phyloP scores from a whole-genome alignment of 2,888 invertebrate genomes.

The Sinelater perroti region DNA sequence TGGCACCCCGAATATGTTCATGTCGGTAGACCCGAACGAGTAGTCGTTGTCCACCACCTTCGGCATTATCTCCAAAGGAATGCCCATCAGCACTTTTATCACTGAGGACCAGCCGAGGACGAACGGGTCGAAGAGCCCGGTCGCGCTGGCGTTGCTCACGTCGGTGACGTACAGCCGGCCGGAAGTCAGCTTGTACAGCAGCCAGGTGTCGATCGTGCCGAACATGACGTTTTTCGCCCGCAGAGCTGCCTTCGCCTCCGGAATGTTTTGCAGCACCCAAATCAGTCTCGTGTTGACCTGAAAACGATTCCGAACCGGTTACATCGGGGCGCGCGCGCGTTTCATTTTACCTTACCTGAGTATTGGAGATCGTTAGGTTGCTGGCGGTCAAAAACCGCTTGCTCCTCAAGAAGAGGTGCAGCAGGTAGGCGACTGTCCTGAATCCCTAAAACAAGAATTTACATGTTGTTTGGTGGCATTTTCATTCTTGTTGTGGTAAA shows the following conservation, averaged over 20 bases:
- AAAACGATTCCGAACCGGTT: too few relatives aligned
- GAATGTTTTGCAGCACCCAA: conserved; percentile 80
- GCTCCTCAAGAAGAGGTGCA: conserved; percentile 80
- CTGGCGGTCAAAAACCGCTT: conserved; percentile 86
- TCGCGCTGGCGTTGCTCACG: conserved; percentile 89
- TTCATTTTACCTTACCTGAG: too few relatives aligned
- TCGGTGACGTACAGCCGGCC: conserved; percentile 80
- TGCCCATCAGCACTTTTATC: conserved; percentile 72
- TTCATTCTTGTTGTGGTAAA: too few relatives aligned
- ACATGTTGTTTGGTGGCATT: too few relatives aligned
- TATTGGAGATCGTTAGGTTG: conserved; percentile 84
- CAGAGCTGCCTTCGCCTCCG: conserved; percentile 72
- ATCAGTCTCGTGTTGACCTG: conserved; percentile 69
- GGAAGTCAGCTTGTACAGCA: conserved; percentile 81
- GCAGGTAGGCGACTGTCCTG: conserved; percentile 70
- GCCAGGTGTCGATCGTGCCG: conserved; percentile 93
- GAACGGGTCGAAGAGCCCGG: conserved; percentile 94
- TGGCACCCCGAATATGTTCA: conserved; percentile 75
- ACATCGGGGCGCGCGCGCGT: too few relatives aligned
- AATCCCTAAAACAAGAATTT: conserved; percentile 71
- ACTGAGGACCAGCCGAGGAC: conserved; percentile 84
- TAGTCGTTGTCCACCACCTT: conserved; percentile 80
- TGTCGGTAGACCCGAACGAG: conserved; percentile 74
- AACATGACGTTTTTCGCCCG: conserved; percentile 74
- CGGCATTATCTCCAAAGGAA: conserved; percentile 81